Percentiles rank a stretch among this genome's conserved stretches.
Conservation (phyloP, 2,888 invertebrate species). For the Danaus chrysippus region DNA sequence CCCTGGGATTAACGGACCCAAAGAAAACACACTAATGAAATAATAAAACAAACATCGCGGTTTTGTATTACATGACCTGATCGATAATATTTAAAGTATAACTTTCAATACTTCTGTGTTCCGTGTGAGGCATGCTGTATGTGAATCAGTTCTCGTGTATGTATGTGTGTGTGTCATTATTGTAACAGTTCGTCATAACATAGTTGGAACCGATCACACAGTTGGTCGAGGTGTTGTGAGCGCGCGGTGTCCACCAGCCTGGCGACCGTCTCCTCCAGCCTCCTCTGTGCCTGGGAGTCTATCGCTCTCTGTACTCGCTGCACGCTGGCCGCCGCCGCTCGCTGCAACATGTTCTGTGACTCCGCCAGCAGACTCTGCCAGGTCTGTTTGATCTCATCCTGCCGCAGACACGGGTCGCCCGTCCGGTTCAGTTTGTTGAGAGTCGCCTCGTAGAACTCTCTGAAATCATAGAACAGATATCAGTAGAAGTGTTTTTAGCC, state of each 20-base stretch:
- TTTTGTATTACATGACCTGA: too few species aligned
- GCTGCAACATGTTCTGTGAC: conserved; percentile 19
- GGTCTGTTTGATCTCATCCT: conserved; percentile 37
- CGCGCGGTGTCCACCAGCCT: conserved; percentile 35
- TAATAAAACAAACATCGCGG: too few species aligned
- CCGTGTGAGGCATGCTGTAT: too few species aligned
- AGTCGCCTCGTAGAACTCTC: conserved; percentile 37
- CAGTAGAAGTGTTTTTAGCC: neutral
- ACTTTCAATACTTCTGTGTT: too few species aligned
- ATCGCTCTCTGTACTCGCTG: conserved; percentile 27
- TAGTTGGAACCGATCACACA: conserved; percentile 44
- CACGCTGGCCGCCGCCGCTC: conserved; percentile 19
- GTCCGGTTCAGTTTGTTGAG: neutral
- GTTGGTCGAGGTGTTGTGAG: conserved; percentile 36
- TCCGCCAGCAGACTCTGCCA: conserved; percentile 43
- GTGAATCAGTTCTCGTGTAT: too few species aligned
- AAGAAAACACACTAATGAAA: too few species aligned
- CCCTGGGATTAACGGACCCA: too few species aligned
- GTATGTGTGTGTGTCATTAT: neutral
- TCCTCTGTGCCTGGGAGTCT: conserved; percentile 19
- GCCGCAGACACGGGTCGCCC: conserved; percentile 39
- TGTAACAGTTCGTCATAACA: conserved; percentile 41
- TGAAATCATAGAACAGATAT: conserved; percentile 19
- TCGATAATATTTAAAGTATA: too few species aligned
- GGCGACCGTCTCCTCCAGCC: conserved; percentile 30